A percentile compares a stretch with the other conserved stretches of the same genome.
These are phyloP conservation scores for Rousettus leschenaultii DNA, from an alignment of 2,113 vertebrate genomes.

Conservation along the genomic window DNA sequence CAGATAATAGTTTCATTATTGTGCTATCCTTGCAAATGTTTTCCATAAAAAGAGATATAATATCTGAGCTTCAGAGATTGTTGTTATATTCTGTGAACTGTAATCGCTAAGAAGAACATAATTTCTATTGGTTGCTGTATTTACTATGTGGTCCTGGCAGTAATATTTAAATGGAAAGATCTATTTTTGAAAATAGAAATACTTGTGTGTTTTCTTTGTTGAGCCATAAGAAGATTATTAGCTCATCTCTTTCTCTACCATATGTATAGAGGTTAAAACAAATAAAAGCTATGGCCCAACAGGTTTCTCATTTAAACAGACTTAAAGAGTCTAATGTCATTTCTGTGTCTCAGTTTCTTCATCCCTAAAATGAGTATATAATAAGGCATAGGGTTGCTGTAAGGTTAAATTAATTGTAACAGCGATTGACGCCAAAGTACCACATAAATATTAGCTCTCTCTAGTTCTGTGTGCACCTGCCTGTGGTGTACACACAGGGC, in stretches of 20 bases:
- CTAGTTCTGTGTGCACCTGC: neutral
- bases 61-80: neutral
- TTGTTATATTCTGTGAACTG: neutral
- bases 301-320: neutral
- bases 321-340: neutral
- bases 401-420: neutral
- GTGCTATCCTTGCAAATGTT: neutral
- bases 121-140: neutral
- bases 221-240: neutral
- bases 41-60: neutral
- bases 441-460: neutral
- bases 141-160: neutral
- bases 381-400: neutral
- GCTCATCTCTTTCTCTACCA: neutral
- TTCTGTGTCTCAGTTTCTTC: neutral
- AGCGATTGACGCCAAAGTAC: neutral
- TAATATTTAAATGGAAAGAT: neutral
- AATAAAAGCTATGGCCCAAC: neutral
- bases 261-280: neutral
- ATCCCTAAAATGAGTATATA: neutral
- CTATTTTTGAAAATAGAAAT: slow-evolving; percentile 5
- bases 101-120: neutral
- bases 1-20: neutral
- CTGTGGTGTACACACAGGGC: neutral
- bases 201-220: neutral